phyloP scores from a whole-genome alignment of 2,797 vertebrate genomes.

The Sebastes taczanowskii region DNA sequence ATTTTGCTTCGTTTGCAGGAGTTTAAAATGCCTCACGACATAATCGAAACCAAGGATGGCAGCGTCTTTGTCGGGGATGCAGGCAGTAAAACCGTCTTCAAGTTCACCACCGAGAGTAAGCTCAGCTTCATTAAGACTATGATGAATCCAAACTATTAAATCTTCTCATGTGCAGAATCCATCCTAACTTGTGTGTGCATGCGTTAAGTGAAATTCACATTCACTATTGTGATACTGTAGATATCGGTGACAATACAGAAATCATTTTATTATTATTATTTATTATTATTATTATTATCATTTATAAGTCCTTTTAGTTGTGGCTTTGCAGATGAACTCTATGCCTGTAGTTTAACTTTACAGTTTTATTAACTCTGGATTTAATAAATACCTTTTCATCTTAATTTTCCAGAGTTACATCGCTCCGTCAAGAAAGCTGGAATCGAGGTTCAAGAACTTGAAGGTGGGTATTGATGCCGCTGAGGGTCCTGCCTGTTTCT shows the following conservation, averaged over 20 bases:
- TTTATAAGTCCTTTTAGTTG: not conserved
- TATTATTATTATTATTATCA: not conserved
- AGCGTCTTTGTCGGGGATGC: slow-evolving; percentile 90
- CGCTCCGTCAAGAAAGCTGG: slow-evolving; percentile 98
- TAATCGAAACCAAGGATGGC: slow-evolving; percentile 86
- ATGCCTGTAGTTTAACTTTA: not conserved
- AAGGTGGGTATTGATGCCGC: slow-evolving; percentile 79
- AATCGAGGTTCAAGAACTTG: slow-evolving; percentile 90
- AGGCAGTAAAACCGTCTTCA: slow-evolving; percentile 85
- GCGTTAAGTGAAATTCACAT: not conserved
- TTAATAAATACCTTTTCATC: not conserved
- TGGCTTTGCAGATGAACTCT: not conserved
- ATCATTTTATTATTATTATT: not conserved
- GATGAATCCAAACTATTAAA: not conserved
- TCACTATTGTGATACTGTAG: not conserved
- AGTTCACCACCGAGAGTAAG: slow-evolving; percentile 92
- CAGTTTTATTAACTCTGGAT: not conserved
- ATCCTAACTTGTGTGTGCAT: not conserved
- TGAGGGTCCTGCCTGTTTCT: not conserved
- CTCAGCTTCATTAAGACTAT: not conserved
- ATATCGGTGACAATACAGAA: not conserved
- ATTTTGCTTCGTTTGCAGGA: slow-evolving; percentile 76
- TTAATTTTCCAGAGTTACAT: slow-evolving; percentile 87
- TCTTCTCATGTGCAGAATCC: not conserved
- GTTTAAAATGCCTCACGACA: slow-evolving; percentile 94